Evolutionary conservation across 1,140 invertebrate species (phyloP), one percentile per base, ranked within the genome.

Genomic region (Drosophila navojoa): DNA sequence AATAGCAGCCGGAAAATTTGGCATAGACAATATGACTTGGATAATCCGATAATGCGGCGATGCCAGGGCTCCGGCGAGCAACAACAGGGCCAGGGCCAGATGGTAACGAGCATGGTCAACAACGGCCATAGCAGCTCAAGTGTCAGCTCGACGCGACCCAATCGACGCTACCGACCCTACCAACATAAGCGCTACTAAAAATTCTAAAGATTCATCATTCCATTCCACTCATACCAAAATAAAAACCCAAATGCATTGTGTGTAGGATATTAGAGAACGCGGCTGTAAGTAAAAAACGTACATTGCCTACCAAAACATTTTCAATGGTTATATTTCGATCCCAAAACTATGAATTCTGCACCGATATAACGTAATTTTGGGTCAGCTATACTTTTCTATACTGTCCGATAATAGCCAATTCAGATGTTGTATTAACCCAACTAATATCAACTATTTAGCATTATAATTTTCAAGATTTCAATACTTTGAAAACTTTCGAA

Each of bases 1-100:
- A 90, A 90, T 79, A 66, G 58, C 70, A 70, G 32, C 72, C 44
- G 73, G 59, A 76, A 71, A 75, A 71, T 80, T 78, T 82, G 80
- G 80, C 76, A 84, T 71, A 84, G 81, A 58, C 80, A 84, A 59
- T 89, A 89, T 72, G 84, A 89, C 66, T 66, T 89, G 85, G 85
- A 90, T 54, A 89, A 89, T 78, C 84, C 84, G n/a, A 90, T 89
- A 74, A 80, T 84, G 85, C 67, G 84, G 40, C 85, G 77, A 57
- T 52, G 71, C 79, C 78, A 78, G 40, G 62, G 61, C 53, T 61
- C 59, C 38, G 69, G 66, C 61, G 72, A 76, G n/a, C 69, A 64
- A 61, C 61, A 70, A 71, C 84, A 71, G 76, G 6, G 35, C 25
- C 71, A 68, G 45, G 55, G 71, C 15, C 78, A 80, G 70, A 15